Conservation (phyloP, 2,113 vertebrate species). For the Dipodomys merriami region DNA sequence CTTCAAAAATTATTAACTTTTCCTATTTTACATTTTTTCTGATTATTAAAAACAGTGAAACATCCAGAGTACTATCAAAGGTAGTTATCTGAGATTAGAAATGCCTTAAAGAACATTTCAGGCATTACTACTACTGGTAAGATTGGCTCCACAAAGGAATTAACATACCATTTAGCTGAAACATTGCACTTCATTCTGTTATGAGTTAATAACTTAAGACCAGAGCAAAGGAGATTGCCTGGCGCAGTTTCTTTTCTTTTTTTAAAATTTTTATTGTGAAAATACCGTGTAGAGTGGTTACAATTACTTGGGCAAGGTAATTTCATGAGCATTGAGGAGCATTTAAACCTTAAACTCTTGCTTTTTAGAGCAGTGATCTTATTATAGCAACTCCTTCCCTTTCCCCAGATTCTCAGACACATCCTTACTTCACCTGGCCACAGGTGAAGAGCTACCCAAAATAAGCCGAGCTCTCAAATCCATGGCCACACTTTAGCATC, state of each 20-base stretch:
- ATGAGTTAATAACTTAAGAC: not conserved
- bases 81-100: constrained; percentile 44
- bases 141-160: not conserved
- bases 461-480: not conserved
- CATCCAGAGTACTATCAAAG: not conserved
- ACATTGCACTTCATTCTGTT: not conserved
- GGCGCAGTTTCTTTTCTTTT: not conserved
- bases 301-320: no score
- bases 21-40: constrained; percentile 26
- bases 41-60: not conserved
- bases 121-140: constrained; percentile 5
- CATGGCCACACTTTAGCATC: not conserved
- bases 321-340: not conserved
- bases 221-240: not conserved
- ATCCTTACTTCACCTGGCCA: not conserved
- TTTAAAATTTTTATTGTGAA: no score
- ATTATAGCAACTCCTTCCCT: not conserved
- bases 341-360: not conserved
- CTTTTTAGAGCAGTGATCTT: not conserved
- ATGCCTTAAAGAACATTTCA: constrained; percentile 33
- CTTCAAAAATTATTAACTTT: not conserved
- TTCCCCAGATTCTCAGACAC: not conserved
- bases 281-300: no score
- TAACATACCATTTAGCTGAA: not conserved
- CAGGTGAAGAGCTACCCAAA: not conserved